Percentiles rank a stretch among this genome's conserved stretches.
Conservation (phyloP, 2,113 vertebrate genomes). For the Sakesphorus luctuosus region DNA sequence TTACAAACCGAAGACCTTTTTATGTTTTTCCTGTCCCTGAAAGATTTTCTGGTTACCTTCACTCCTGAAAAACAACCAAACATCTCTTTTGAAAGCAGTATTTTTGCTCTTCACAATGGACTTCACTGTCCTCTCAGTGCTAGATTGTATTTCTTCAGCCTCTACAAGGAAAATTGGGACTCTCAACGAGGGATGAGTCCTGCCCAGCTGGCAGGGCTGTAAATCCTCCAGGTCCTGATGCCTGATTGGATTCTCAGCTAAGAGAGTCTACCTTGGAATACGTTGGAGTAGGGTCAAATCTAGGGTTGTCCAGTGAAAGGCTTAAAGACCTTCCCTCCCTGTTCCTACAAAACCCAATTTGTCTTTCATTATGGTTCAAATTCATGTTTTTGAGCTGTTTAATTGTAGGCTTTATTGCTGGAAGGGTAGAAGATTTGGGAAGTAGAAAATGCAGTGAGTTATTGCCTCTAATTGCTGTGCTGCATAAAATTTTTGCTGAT, state of each 20-base stretch:
- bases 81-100: not conserved
- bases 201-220: not conserved
- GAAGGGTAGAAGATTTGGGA: not conserved
- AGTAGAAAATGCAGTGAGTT: not conserved
- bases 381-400: not conserved
- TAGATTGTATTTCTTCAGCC: not conserved
- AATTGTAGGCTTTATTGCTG: not conserved
- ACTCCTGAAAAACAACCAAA: not conserved
- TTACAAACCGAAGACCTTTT: not conserved
- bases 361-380: not conserved
- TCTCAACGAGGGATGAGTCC: not conserved
- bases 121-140: not conserved
- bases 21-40: not conserved
- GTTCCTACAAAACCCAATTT: not conserved
- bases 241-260: not conserved
- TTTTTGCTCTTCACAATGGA: not conserved
- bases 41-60: not conserved
- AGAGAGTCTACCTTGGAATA: not conserved
- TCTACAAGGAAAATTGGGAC: not conserved
- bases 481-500: not conserved
- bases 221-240: not conserved
- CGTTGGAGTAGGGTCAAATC: no score
- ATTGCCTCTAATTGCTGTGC: not conserved
- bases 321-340: not conserved
- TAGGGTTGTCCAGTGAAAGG: not conserved